Percentiles rank a stretch among this genome's conserved stretches.
Evolutionary conservation across 1,140 invertebrate species (phyloP).

Genomic region (Drosophila melanica): DNA sequence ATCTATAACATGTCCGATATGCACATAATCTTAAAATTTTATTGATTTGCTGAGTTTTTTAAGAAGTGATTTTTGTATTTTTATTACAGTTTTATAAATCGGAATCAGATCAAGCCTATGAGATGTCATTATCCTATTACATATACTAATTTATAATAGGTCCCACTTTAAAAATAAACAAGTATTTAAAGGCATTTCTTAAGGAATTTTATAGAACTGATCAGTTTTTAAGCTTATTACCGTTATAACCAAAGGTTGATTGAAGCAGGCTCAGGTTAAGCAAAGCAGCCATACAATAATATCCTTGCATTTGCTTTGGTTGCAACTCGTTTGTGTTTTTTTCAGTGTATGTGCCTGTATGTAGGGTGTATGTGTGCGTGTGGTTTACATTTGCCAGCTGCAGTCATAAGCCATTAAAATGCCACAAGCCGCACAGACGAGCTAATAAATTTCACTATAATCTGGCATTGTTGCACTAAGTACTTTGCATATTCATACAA

Average conservation of each 20-base stretch:
- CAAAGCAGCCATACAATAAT: neutral
- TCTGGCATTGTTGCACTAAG: conserved; percentile 81
- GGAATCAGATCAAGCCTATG: too few species aligned
- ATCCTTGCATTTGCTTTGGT: neutral
- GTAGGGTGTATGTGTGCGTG: conserved; percentile 1
- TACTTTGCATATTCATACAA: conserved; percentile 81
- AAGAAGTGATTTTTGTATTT: too few species aligned
- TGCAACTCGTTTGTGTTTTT: neutral
- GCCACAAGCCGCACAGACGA: conserved; percentile 51
- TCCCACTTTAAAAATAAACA: too few species aligned
- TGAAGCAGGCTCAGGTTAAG: neutral
- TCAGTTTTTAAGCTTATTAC: too few species aligned
- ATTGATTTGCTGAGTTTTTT: too few species aligned
- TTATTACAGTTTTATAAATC: too few species aligned
- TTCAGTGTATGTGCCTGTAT: neutral
- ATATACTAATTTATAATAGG: too few species aligned
- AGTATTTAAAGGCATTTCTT: too few species aligned
- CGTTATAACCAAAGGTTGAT: neutral
- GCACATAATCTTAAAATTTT: too few species aligned
- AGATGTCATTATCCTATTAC: too few species aligned
- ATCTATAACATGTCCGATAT: too few species aligned
- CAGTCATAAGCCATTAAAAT: conserved; percentile 47
- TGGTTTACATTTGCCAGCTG: conserved; percentile 41
- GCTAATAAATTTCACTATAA: conserved; percentile 81
- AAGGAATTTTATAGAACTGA: too few species aligned